phyloP scores from a whole-genome alignment of 2,113 vertebrate species.

The Amblyornis subalaris region DNA sequence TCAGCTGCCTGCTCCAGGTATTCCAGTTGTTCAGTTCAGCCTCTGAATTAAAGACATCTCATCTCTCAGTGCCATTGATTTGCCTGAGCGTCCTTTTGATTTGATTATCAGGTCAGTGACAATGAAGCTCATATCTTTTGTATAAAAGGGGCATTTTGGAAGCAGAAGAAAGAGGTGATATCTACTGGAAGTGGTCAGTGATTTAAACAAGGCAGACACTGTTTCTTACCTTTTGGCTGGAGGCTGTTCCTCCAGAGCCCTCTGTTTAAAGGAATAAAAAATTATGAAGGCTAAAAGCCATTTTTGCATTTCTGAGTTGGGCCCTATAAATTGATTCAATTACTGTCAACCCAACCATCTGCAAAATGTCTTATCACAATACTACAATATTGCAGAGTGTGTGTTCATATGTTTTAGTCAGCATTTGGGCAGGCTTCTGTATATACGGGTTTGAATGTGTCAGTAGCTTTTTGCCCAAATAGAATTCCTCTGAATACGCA shows the following conservation, averaged over 20 bases:
- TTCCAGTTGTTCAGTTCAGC: background rate
- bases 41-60: background rate
- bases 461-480: slow-evolving; percentile 43
- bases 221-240: background rate
- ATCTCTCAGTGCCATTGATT: background rate
- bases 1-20: background rate
- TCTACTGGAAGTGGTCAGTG: background rate
- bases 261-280: background rate
- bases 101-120: background rate
- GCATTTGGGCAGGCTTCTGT: background rate
- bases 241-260: background rate
- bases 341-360: background rate
- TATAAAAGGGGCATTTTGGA: background rate
- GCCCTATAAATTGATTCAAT: background rate
- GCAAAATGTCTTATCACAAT: background rate
- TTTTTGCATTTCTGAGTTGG: background rate
- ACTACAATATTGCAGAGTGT: background rate
- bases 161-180: background rate
- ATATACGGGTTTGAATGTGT: background rate
- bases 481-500: slow-evolving; percentile 60
- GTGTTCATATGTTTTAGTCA: background rate
- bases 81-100: background rate
- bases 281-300: background rate
- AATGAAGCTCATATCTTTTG: background rate
- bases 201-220: background rate